Evolutionary conservation across 2,797 vertebrate species (phyloP).

Genomic region (Eremophila alpestris): DNA sequence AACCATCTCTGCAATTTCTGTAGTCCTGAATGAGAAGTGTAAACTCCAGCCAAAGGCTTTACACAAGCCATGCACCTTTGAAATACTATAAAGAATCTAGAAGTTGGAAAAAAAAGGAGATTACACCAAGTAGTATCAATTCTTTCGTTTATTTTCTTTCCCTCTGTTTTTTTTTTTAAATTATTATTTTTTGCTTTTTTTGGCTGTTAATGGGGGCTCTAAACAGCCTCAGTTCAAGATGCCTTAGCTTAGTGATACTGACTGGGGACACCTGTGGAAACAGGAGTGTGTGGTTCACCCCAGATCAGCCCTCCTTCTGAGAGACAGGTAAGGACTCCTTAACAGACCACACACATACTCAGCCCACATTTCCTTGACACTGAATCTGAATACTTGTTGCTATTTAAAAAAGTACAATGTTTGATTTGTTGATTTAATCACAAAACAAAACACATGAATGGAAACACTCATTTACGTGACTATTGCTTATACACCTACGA

Average conservation of each 20-base stretch:
- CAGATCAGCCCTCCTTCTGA: not conserved
- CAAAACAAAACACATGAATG: slow-evolving; percentile 83
- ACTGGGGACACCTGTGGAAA: not conserved
- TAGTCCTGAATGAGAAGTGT: not conserved
- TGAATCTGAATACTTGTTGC: slow-evolving; percentile 80
- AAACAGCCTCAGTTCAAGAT: slow-evolving; percentile 24
- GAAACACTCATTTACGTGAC: slow-evolving; percentile 78
- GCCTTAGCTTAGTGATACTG: not conserved
- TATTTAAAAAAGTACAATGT: slow-evolving; percentile 85
- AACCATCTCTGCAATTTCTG: accelerated
- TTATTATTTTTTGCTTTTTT: not conserved
- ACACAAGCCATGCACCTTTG: accelerated
- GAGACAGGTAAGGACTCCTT: not conserved
- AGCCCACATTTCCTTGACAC: slow-evolving; percentile 69
- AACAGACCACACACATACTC: not conserved
- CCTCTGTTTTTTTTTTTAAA: not conserved
- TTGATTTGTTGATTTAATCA: slow-evolving; percentile 74
- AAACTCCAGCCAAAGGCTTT: not conserved
- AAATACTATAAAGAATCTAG: not conserved
- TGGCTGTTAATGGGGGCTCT: not conserved
- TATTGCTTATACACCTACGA: slow-evolving; percentile 76
- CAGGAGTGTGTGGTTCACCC: not conserved
- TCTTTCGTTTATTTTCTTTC: slow-evolving; percentile 58
- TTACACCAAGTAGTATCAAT: slow-evolving; percentile 10
- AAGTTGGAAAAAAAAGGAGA: not conserved